phyloP scores from a whole-genome alignment of 2,113 vertebrate genomes.

The Xiphophorus couchianus region DNA sequence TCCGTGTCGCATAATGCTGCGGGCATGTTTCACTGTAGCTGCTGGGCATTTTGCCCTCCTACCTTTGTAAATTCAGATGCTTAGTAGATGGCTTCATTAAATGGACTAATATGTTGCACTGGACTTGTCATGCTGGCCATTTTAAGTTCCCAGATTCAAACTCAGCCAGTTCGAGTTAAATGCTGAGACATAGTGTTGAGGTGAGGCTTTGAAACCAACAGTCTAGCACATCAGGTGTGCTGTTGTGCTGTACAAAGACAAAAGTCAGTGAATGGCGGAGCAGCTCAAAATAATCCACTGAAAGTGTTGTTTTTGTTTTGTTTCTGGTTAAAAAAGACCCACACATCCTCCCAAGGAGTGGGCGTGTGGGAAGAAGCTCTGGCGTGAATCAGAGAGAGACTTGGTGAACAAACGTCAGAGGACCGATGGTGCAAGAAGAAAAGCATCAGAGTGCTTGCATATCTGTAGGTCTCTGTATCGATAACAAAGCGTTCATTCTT shows the following conservation, averaged over 20 bases:
- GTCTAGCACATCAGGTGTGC: not conserved
- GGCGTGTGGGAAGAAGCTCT: conserved; percentile 58
- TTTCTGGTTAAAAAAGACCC: conserved; percentile 14
- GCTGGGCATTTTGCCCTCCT: too few species aligned
- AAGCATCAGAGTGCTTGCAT: conserved; percentile 12
- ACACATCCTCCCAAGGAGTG: conserved; percentile 34
- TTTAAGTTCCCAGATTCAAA: too few species aligned
- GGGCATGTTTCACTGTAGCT: too few species aligned
- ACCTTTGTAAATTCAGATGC: too few species aligned
- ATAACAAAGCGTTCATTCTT: conserved; percentile 53
- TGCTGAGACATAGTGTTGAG: too few species aligned
- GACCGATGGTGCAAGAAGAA: conserved; percentile 15
- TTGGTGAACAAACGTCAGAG: conserved; percentile 24
- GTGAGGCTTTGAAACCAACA: too few species aligned
- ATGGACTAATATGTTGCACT: too few species aligned
- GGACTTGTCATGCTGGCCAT: too few species aligned
- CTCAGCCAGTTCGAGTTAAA: not conserved
- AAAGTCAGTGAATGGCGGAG: too few species aligned
- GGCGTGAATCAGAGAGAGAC: conserved; percentile 13
- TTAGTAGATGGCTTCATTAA: too few species aligned
- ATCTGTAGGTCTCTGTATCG: conserved; percentile 10
- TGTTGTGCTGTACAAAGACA: not conserved
- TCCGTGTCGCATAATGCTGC: too few species aligned
- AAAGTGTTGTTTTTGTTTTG: not conserved
- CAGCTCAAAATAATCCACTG: not conserved